phyloP scores from a whole-genome alignment of 2,113 vertebrate genomes.

The Pontoporia blainvillei region DNA sequence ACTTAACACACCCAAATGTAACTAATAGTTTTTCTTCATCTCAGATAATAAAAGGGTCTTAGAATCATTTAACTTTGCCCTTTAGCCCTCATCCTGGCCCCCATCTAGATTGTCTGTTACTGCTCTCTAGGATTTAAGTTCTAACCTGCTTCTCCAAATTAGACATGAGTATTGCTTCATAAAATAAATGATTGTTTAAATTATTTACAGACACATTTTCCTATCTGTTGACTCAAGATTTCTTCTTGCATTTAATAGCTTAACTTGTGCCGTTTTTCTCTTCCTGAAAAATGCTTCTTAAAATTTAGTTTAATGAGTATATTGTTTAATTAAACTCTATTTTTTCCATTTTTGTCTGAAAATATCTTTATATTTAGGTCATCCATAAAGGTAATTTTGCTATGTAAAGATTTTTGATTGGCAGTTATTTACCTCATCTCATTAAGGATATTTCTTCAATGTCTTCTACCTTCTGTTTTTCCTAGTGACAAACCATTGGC shows the following conservation, averaged over 20 bases:
- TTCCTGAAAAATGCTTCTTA: background rate
- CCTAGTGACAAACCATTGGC: background rate
- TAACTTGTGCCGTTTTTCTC: background rate
- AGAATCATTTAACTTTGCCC: background rate
- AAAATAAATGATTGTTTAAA: background rate
- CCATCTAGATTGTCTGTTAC: background rate
- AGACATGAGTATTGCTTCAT: background rate
- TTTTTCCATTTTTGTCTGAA: background rate
- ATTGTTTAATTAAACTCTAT: background rate
- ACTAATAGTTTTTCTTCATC: background rate
- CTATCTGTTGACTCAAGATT: background rate
- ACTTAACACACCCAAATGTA: background rate
- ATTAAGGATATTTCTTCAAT: background rate
- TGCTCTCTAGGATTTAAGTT: background rate
- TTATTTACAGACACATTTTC: background rate
- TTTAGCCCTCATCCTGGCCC: rapidly evolving
- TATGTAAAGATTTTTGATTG: background rate
- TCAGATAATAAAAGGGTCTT: background rate
- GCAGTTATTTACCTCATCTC: background rate
- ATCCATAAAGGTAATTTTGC: background rate
- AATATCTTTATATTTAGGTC: background rate
- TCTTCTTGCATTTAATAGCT: background rate
- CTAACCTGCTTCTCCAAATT: background rate
- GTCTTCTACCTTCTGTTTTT: background rate
- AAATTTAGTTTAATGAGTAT: background rate